phyloP scores from a whole-genome alignment of 1,140 invertebrate species.

The Drosophila pseudoobscura region DNA sequence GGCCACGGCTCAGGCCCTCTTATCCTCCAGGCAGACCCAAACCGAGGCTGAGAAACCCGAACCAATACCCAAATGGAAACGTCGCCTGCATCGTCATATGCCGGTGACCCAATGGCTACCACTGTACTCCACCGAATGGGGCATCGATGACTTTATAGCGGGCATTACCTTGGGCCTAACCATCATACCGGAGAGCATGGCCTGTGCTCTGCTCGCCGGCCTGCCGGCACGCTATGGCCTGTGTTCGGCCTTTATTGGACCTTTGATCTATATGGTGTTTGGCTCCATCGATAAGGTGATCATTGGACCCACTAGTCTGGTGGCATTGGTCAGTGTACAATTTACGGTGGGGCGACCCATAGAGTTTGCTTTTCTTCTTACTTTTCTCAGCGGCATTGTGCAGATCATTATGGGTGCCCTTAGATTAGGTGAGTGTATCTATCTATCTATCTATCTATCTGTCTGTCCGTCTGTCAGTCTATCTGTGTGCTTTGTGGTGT shows the following conservation, averaged over 20 bases:
- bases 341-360: slow-evolving; percentile 89
- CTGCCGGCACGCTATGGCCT: slow-evolving; percentile 87
- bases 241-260: slow-evolving; percentile 85
- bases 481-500: not conserved
- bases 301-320: slow-evolving; percentile 94
- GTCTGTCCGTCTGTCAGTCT: not conserved
- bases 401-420: slow-evolving; percentile 89
- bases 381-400: slow-evolving; percentile 90
- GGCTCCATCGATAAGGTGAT: slow-evolving; percentile 96
- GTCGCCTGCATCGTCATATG: slow-evolving; percentile 48
- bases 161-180: slow-evolving; percentile 92
- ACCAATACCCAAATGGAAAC: slow-evolving; percentile 42
- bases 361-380: slow-evolving; percentile 91
- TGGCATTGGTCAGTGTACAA: slow-evolving; percentile 87
- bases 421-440: slow-evolving; percentile 63
- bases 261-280: slow-evolving; percentile 93
- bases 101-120: slow-evolving; percentile 87
- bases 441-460: not conserved
- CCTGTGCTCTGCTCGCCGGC: slow-evolving; percentile 90
- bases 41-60: slow-evolving; percentile 28
- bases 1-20: slow-evolving; percentile 46
- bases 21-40: slow-evolving; percentile 26
- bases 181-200: slow-evolving; percentile 93
- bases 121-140: slow-evolving; percentile 86
- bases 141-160: slow-evolving; percentile 88